These are phyloP conservation scores for Danaus melanippus DNA, from an alignment of 1,140 invertebrate species.

Conservation along the genomic window DNA sequence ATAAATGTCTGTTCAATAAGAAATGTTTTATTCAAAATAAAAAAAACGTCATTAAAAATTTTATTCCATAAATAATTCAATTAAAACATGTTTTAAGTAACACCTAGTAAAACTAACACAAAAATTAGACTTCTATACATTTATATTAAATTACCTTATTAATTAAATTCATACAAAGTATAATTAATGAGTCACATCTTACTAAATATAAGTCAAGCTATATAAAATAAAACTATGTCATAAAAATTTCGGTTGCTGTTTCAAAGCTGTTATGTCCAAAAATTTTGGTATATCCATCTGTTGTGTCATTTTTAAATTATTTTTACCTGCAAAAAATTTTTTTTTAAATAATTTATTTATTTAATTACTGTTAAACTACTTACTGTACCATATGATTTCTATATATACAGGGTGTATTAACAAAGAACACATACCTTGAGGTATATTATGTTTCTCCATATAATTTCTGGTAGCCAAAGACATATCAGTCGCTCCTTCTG, in stretches of 20 bases:
- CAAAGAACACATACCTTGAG: conserved; percentile 52
- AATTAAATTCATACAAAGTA: no score
- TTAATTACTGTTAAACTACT: neutral
- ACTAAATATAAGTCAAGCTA: no score
- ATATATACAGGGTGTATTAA: neutral
- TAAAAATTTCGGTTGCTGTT: conserved; percentile 77
- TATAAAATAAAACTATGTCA: conserved; percentile 35
- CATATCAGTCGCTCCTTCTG: conserved; percentile 63
- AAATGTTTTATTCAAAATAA: conserved; percentile 36
- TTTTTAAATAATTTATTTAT: conserved; percentile 3
- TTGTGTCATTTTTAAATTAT: conserved; percentile 15
- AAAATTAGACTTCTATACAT: no score
- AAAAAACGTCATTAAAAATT: conserved; percentile 8
- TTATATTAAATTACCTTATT: no score
- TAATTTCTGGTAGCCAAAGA: conserved; percentile 78
- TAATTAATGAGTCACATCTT: no score
- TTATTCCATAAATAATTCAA: conserved; percentile 4
- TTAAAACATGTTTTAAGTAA: neutral
- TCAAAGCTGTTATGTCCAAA: conserved; percentile 76
- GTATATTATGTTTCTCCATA: conserved; percentile 76
- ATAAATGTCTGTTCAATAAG: conserved; percentile 66
- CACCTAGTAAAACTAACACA: neutral
- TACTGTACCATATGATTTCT: no score
- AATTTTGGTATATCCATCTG: conserved; percentile 71
- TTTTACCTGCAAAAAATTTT: conserved; percentile 31